These are phyloP conservation scores for Tetanocera ferruginea DNA, from an alignment of 2,888 invertebrate genomes.

Conservation along the genomic window DNA sequence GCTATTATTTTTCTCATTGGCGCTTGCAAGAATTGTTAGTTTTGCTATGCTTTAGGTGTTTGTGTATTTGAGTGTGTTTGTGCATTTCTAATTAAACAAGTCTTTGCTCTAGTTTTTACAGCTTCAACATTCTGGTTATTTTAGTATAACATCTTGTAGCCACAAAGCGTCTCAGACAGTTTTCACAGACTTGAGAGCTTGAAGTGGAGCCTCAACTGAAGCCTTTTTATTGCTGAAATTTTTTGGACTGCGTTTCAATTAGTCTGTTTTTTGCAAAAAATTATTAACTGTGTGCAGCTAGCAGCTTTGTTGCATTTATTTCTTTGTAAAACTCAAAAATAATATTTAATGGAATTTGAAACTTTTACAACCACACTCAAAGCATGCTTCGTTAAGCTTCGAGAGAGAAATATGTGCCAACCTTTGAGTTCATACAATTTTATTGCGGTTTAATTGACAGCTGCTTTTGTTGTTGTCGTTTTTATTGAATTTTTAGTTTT, in stretches of 20 bases:
- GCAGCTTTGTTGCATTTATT: too few species aligned
- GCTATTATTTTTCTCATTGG: background rate
- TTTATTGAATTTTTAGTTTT: background rate
- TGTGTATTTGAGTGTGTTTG: background rate
- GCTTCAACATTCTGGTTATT: background rate
- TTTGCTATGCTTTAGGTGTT: background rate
- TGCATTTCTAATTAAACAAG: conserved; percentile 1
- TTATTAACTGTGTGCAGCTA: too few species aligned
- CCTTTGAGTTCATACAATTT: background rate
- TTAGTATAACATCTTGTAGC: background rate
- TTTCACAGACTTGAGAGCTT: too few species aligned
- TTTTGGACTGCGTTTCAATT: too few species aligned
- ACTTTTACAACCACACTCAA: background rate
- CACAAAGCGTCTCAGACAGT: too few species aligned
- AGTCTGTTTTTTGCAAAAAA: too few species aligned
- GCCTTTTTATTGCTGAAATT: too few species aligned
- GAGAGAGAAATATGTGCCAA: background rate
- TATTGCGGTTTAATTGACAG: background rate
- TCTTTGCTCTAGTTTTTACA: background rate
- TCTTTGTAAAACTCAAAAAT: too few species aligned
- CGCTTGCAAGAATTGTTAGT: background rate
- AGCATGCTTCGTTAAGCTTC: background rate
- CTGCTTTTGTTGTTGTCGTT: background rate
- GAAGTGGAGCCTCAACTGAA: too few species aligned
- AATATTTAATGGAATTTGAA: background rate